phyloP scores from a whole-genome alignment of 2,797 vertebrate genomes.

The Myripristis jacobus region DNA sequence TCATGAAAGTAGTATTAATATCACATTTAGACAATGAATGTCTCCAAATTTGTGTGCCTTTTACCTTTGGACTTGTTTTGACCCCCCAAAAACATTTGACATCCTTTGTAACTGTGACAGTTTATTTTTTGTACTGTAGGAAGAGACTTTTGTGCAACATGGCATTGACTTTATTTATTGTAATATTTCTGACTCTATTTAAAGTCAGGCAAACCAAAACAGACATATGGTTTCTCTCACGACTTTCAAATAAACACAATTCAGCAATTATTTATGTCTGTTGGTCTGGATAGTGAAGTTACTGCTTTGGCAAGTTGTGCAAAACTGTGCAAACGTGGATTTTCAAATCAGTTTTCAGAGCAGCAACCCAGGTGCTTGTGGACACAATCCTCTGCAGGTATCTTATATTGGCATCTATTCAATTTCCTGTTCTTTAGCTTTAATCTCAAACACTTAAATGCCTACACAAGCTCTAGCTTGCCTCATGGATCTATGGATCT shows the following conservation, averaged over 20 bases:
- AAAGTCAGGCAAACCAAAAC: conserved; percentile 62
- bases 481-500: neutral
- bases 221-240: conserved; percentile 46
- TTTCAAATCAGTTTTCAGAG: neutral
- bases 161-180: conserved; percentile 76
- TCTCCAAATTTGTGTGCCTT: conserved; percentile 72
- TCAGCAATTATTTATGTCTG: conserved; percentile 35
- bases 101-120: conserved; percentile 72
- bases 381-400: neutral
- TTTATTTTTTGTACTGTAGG: conserved; percentile 56
- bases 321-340: too few relatives aligned
- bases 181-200: conserved; percentile 50
- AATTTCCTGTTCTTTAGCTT: too few relatives aligned
- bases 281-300: neutral
- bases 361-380: neutral
- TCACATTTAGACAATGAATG: conserved; percentile 56
- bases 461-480: too few relatives aligned
- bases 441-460: too few relatives aligned
- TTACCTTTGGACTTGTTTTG: conserved; percentile 49
- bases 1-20: conserved; percentile 31
- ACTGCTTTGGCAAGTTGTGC: too few relatives aligned
- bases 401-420: neutral
- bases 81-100: conserved; percentile 22
- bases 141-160: conserved; percentile 53
- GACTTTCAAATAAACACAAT: conserved; percentile 76